Percentiles rank a stretch among this genome's conserved stretches.
Evolutionary conservation across 1,140 invertebrate species (phyloP).

Genomic region (Rhopalosiphum maidis): DNA sequence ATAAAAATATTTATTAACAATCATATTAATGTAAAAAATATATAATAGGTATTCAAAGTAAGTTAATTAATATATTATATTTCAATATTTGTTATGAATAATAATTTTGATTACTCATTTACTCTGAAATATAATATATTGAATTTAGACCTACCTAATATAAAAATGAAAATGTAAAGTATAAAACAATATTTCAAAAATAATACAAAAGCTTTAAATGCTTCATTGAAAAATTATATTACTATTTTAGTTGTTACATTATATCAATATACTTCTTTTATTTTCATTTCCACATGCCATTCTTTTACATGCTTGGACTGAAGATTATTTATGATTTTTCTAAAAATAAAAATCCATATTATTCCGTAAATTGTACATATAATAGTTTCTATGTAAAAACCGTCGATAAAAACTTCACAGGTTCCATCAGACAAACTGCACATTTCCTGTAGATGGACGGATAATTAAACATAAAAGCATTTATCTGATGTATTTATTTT

Average conservation of each 20-base stretch:
- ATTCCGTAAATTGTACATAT: conserved; percentile 85
- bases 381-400: conserved; percentile 89
- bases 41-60: background rate
- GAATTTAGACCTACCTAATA: background rate
- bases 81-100: background rate
- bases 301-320: conserved; percentile 37
- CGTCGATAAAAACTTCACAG: conserved; percentile 81
- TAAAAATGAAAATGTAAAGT: background rate
- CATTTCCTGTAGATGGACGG: background rate
- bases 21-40: background rate
- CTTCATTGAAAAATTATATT: background rate
- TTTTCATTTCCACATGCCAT: conserved; percentile 38
- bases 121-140: background rate
- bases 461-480: background rate
- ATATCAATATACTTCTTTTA: background rate
- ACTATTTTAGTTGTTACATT: too few species aligned
- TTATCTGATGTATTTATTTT: background rate
- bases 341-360: conserved; percentile 69
- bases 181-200: background rate
- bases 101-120: background rate
- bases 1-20: background rate
- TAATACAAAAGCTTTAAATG: background rate
- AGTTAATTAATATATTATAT: too few species aligned
- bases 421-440: conserved; percentile 65
- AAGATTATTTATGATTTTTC: conserved; percentile 38